phyloP scores from a whole-genome alignment of 2,113 vertebrate genomes.

The Rhynchomys soricoides region DNA sequence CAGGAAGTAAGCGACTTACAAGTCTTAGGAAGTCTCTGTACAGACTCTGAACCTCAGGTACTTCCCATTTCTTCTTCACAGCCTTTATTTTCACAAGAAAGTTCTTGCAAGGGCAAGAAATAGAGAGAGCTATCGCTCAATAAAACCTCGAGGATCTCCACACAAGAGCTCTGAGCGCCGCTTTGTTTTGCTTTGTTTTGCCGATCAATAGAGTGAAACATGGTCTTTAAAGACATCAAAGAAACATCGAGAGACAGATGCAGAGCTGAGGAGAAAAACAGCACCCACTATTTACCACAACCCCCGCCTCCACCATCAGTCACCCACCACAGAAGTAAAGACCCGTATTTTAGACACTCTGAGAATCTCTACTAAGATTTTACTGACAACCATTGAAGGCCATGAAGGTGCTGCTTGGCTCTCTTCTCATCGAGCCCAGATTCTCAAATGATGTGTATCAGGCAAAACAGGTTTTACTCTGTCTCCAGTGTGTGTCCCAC shows the following conservation, averaged over 20 bases:
- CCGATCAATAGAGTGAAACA: background rate
- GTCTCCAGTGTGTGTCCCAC: background rate
- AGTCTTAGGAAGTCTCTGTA: background rate
- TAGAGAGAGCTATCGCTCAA: background rate
- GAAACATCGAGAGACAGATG: background rate
- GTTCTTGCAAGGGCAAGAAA: slow-evolving; percentile 17
- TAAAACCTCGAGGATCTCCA: slow-evolving; percentile 11
- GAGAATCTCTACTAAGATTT: background rate
- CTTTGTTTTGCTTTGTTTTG: slow-evolving; percentile 57
- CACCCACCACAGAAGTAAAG: background rate
- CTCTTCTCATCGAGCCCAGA: background rate
- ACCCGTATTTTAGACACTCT: background rate
- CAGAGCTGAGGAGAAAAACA: background rate
- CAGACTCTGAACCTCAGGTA: background rate
- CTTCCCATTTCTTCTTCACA: background rate
- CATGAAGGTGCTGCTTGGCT: background rate
- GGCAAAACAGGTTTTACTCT: background rate
- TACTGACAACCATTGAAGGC: background rate
- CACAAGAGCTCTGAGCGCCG: background rate
- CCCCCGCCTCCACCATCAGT: background rate
- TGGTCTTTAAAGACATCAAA: slow-evolving; percentile 5
- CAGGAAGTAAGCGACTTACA: background rate
- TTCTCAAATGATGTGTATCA: slow-evolving; percentile 1
- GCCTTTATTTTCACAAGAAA: slow-evolving; percentile 45
- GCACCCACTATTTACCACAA: background rate